A percentile compares a stretch with the other conserved stretches of the same genome.
Conservation (phyloP, 2,797 vertebrate genomes). For the Sebastes nivosus region DNA sequence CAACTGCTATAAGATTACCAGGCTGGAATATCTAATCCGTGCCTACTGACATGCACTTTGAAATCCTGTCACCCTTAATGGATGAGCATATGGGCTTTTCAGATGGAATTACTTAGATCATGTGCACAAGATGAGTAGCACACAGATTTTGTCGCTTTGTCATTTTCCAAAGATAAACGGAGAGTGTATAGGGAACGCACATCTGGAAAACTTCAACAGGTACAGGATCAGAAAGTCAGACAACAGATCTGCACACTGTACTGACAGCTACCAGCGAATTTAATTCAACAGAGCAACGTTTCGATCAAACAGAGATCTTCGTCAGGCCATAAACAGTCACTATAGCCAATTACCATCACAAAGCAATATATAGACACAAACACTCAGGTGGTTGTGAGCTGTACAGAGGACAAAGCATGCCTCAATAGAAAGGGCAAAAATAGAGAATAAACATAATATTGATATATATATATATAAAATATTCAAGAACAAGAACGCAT, state of each 20-base stretch:
- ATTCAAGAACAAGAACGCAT: neutral
- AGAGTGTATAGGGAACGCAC: neutral
- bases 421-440: neutral
- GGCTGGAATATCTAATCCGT: slow-evolving; percentile 66
- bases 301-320: neutral
- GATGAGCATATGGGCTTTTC: slow-evolving; percentile 57
- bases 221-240: neutral
- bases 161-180: slow-evolving; percentile 9
- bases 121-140: slow-evolving; percentile 35
- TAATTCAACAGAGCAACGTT: neutral
- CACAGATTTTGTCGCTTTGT: slow-evolving; percentile 36
- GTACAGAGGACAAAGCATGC: neutral
- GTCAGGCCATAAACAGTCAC: neutral
- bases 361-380: neutral
- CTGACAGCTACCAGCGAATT: neutral
- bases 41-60: slow-evolving; percentile 69
- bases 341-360: neutral
- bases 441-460: neutral
- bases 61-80: slow-evolving; percentile 69
- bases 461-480: neutral
- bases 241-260: neutral
- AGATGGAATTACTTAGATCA: slow-evolving; percentile 68
- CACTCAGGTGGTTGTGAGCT: neutral
- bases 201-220: neutral
- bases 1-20: slow-evolving; percentile 70